Base-by-base conservation (phyloP, 2,797 vertebrate species). In the Oreochromis mossambicus region DNA sequence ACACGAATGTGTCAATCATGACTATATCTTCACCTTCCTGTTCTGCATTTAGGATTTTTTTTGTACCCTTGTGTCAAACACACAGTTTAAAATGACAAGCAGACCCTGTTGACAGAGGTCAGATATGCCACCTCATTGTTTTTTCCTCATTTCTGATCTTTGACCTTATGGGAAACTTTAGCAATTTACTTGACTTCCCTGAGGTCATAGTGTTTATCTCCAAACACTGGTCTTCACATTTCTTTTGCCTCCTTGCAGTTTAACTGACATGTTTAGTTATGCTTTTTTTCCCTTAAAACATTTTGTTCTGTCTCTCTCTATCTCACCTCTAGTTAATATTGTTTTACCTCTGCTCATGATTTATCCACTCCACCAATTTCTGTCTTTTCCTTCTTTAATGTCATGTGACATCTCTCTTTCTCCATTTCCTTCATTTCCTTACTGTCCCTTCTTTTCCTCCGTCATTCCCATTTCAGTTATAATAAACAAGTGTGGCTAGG, bases 201-300 rank as follows among this genome's bases (percentile, higher is more conserved):
- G 68, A 89, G 46, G 80, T 91, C 79, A 79, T 84, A 85, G 86
- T 93, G 91, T 93, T 92, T 93, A 85, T 87, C 86, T 94, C 87
- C 19, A 92, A 93, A 92, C 90, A 91, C 84, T 79, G 83, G 68
- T 73, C 78, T 51, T 88, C 77, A 51, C 26, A 19, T 87, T 32
- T 80, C 79, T 77, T 92, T 94, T 91, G 83, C 91, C 90, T 90
- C 43, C 38, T 21, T 85, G 26, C 24, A 48, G 88, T 75, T 92
- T 93, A 84, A 91, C 89, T 85, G 90, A 92, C 86, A 91, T 93
- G 85, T 94, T 94, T 89, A 92, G 93, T 93, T 70, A 80, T 81
- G 51, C 52, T 83, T 93, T 93, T 84, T 86, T 90, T 1, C 90
- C 89, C 80, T 73, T 79, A 63, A 29, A 54, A 70, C 43, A 52